Evolutionary conservation across 1,140 invertebrate species (phyloP).

Genomic region (Coptotermes formosanus): DNA sequence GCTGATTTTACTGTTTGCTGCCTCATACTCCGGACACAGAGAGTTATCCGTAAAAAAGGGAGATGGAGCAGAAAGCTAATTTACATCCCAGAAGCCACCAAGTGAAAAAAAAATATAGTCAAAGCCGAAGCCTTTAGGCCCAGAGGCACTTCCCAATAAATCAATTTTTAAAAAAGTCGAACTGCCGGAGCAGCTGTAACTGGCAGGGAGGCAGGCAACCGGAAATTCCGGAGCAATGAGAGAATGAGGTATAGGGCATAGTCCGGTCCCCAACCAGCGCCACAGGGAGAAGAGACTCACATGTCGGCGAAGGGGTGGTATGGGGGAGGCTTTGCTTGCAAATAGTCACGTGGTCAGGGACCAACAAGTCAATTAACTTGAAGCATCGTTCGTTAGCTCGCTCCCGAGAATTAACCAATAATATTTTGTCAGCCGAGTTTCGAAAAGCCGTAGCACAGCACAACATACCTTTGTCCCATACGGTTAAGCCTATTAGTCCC

Average conservation of each 20-base stretch:
- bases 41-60: background rate
- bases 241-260: background rate
- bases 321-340: background rate
- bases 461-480: background rate
- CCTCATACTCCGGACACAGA: background rate
- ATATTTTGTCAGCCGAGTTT: background rate
- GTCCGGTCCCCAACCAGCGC: background rate
- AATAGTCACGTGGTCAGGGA: slow-evolving; percentile 14
- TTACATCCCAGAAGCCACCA: slow-evolving; percentile 8
- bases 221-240: slow-evolving; percentile 2
- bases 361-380: slow-evolving; percentile 4
- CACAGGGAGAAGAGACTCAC: background rate
- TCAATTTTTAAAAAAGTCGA: slow-evolving; percentile 19
- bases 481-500: background rate
- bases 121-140: slow-evolving; percentile 6
- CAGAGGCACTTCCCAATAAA: slow-evolving; percentile 18
- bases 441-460: background rate
- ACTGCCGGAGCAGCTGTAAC: background rate
- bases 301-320: background rate
- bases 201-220: slow-evolving; percentile 1
- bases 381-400: background rate
- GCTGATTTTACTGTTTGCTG: slow-evolving; percentile 12
- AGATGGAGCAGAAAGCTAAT: slow-evolving; percentile 11
- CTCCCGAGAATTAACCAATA: background rate
- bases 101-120: background rate